Evolutionary conservation across 2,888 invertebrate genomes (phyloP).

Genomic region (Lasioglossum oenotherae): DNA sequence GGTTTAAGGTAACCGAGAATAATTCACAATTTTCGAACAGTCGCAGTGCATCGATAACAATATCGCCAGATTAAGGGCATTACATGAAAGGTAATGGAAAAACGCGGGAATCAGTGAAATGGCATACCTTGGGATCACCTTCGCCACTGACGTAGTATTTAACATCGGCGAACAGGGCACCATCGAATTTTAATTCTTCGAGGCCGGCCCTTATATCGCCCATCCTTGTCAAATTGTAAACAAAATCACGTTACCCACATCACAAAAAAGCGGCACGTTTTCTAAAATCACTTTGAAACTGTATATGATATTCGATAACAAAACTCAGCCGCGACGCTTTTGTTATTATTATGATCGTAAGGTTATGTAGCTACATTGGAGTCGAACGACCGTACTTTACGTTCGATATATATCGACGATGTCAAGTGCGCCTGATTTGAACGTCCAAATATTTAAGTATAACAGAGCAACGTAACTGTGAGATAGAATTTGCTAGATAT

Average conservation of each 20-base stretch:
- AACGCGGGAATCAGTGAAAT: constrained; percentile 66
- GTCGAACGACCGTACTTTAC: constrained; percentile 27
- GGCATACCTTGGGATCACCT: constrained; percentile 81
- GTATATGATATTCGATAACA: constrained; percentile 73
- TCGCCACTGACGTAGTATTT: constrained; percentile 94
- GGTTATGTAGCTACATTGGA: constrained; percentile 73
- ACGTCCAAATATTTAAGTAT: constrained; percentile 7
- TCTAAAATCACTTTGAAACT: constrained; percentile 44
- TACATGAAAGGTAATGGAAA: constrained; percentile 66
- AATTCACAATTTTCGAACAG: constrained; percentile 15
- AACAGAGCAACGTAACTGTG: not conserved
- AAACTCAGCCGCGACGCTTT: constrained; percentile 79
- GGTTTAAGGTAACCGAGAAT: not conserved
- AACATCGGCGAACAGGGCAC: constrained; percentile 92
- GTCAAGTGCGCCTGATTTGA: constrained; percentile 52
- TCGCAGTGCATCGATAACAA: constrained; percentile 26
- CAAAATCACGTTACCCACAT: constrained; percentile 55
- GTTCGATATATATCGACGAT: constrained; percentile 53
- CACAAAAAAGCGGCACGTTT: constrained; percentile 58
- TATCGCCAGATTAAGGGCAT: constrained; percentile 8
- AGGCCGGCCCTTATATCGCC: constrained; percentile 84
- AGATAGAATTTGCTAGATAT: not conserved
- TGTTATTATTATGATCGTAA: constrained; percentile 80
- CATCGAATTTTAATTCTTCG: constrained; percentile 84
- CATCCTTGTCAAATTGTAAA: constrained; percentile 76